Percentiles rank a stretch among this genome's conserved stretches.
Conservation (phyloP, 2,888 invertebrate species). For the Hanleya hanleyi region DNA sequence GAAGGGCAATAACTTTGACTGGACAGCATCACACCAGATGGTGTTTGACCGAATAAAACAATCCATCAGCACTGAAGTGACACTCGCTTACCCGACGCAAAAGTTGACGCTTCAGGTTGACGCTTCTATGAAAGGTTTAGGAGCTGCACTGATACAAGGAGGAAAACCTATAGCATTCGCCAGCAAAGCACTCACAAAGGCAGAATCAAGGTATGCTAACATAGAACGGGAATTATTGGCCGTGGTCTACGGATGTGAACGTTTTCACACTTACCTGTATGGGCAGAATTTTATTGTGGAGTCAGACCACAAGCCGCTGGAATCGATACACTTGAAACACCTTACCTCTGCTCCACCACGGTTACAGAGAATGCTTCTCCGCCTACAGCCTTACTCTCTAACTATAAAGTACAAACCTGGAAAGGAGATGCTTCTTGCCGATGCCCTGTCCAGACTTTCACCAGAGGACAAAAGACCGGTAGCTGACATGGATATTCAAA, state of each 20-base stretch:
- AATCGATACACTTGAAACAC: slow-evolving; percentile 24
- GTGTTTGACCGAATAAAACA: slow-evolving; percentile 20
- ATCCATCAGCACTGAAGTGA: background rate
- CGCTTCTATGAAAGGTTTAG: slow-evolving; percentile 24
- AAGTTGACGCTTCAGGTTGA: slow-evolving; percentile 17
- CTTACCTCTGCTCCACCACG: slow-evolving; percentile 26
- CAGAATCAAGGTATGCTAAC: slow-evolving; percentile 23
- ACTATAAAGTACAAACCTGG: slow-evolving; percentile 29
- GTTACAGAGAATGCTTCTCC: slow-evolving; percentile 31
- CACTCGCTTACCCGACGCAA: slow-evolving; percentile 17
- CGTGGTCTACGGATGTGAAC: slow-evolving; percentile 29
- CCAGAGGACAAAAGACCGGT: background rate
- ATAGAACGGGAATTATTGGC: slow-evolving; percentile 39
- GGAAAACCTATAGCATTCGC: slow-evolving; percentile 30
- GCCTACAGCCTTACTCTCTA: slow-evolving; percentile 34
- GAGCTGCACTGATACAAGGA: slow-evolving; percentile 28
- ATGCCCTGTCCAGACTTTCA: slow-evolving; percentile 26
- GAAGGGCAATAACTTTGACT: slow-evolving; percentile 22
- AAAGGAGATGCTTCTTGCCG: slow-evolving; percentile 34
- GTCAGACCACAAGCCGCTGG: slow-evolving; percentile 34
- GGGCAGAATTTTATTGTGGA: slow-evolving; percentile 18
- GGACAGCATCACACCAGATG: slow-evolving; percentile 28
- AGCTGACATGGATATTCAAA: slow-evolving; percentile 17
- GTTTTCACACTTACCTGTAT: slow-evolving; percentile 31
- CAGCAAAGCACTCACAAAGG: slow-evolving; percentile 25